Percentiles rank a stretch among this genome's conserved stretches.
Conservation (phyloP, 2,888 invertebrate genomes). For the Phyllotreta cruciferae region DNA sequence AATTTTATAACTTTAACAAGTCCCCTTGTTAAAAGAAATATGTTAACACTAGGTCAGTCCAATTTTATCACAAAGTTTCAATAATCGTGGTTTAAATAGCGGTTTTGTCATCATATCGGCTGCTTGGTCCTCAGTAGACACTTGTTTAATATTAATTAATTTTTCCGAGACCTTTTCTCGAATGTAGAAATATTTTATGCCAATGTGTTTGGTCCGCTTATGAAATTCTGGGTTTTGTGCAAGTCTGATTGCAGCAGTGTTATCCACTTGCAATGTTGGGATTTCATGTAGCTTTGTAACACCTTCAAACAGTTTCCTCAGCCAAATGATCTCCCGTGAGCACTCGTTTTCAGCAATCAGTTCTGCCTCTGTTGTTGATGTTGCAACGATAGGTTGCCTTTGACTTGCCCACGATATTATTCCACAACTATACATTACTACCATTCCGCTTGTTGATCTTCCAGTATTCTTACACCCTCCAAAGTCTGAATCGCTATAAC, state of each 20-base stretch:
- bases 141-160: constrained; percentile 40
- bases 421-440: constrained; percentile 41
- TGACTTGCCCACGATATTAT: constrained; percentile 45
- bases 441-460: constrained; percentile 39
- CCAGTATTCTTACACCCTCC: constrained; percentile 45
- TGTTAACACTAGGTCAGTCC: constrained; percentile 22
- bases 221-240: constrained; percentile 51
- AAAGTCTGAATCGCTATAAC: constrained; percentile 53
- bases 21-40: constrained; percentile 12
- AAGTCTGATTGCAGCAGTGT: constrained; percentile 47
- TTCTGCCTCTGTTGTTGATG: constrained; percentile 47
- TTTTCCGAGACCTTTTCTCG: constrained; percentile 44
- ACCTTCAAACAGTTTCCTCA: constrained; percentile 46
- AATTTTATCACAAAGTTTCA: constrained; percentile 36
- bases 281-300: constrained; percentile 39
- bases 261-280: constrained; percentile 47
- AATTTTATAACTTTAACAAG: neutral
- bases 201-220: constrained; percentile 48
- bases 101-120: constrained; percentile 49
- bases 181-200: constrained; percentile 47
- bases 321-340: constrained; percentile 48
- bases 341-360: constrained; percentile 49
- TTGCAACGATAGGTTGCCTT: constrained; percentile 37
- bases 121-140: constrained; percentile 43
- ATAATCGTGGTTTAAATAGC: constrained; percentile 34